Percentiles rank a stretch among this genome's conserved stretches.
These are phyloP conservation scores for Netelia virgata DNA, from an alignment of 2,888 invertebrate genomes.

Conservation along the genomic window DNA sequence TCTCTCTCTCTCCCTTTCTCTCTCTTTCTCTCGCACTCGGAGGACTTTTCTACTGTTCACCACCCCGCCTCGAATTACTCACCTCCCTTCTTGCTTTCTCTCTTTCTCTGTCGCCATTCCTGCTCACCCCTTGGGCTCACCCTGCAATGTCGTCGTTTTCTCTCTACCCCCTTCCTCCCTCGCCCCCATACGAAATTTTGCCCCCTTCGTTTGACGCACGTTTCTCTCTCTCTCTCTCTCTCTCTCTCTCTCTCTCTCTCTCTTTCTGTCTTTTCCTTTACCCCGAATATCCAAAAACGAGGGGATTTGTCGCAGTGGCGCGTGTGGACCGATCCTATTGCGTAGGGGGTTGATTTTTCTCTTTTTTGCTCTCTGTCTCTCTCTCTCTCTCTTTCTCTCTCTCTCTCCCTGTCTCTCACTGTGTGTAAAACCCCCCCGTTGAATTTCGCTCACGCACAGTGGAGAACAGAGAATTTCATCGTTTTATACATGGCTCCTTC, in stretches of 20 bases:
- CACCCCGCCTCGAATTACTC: constrained; percentile 78
- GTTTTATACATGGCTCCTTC: constrained; percentile 1
- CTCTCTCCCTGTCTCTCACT: constrained; percentile 28
- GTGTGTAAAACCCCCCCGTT: constrained; percentile 42
- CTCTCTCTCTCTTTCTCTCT: constrained; percentile 14
- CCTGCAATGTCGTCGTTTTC: constrained; percentile 17
- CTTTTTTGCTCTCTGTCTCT: neutral
- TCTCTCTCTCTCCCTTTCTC: constrained; percentile 25
- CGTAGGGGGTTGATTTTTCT: constrained; percentile 71
- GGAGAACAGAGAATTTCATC: constrained; percentile 42
- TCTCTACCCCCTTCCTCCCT: constrained; percentile 48
- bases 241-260: constrained; percentile 14
- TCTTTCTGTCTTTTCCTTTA: constrained; percentile 65
- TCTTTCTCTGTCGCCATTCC: constrained; percentile 16
- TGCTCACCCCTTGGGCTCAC: constrained; percentile 28
- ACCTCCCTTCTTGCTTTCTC: constrained; percentile 61
- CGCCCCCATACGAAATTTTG: constrained; percentile 57
- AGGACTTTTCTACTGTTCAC: constrained; percentile 41
- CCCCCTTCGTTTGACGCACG: constrained; percentile 70
- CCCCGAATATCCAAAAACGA: constrained; percentile 81
- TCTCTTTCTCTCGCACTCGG: constrained; percentile 24
- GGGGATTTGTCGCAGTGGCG: constrained; percentile 77
- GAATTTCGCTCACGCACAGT: constrained; percentile 46
- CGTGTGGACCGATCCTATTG: constrained; percentile 72
- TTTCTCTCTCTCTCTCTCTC: too few species aligned